phyloP scores from a whole-genome alignment of 2,888 invertebrate species.

The Eremobia ochroleuca region DNA sequence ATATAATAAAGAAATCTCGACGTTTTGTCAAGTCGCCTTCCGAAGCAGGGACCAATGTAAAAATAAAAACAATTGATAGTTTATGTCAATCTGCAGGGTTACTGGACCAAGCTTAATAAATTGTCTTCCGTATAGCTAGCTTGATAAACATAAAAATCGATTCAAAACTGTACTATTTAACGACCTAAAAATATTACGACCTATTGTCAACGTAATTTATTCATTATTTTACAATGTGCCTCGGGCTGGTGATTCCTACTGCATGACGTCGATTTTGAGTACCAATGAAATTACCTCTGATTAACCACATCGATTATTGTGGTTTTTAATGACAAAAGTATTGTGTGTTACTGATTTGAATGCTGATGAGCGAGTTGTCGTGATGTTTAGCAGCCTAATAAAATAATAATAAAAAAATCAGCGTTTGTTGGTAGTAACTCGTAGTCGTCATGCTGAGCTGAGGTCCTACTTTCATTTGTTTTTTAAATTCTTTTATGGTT shows the following conservation, averaged over 20 bases:
- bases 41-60: background rate
- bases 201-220: slow-evolving; percentile 20
- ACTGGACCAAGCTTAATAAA: background rate
- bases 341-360: background rate
- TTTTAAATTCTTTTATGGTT: too few relatives aligned
- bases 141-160: background rate
- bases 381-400: background rate
- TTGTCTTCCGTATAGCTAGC: background rate
- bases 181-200: slow-evolving; percentile 7
- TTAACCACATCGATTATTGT: background rate
- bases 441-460: too few relatives aligned
- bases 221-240: slow-evolving; percentile 8
- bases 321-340: background rate
- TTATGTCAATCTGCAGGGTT: background rate
- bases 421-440: too few relatives aligned
- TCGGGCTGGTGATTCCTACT: background rate
- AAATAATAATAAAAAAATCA: too few relatives aligned
- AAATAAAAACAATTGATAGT: background rate
- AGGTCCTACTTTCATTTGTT: too few relatives aligned
- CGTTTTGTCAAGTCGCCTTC: background rate
- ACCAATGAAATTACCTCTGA: background rate
- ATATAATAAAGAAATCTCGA: background rate
- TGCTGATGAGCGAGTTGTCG: background rate
- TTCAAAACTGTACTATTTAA: slow-evolving; percentile 9
- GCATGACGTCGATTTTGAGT: background rate